Conservation (phyloP, 1,140 invertebrate species). For the Bombus superbus region DNA sequence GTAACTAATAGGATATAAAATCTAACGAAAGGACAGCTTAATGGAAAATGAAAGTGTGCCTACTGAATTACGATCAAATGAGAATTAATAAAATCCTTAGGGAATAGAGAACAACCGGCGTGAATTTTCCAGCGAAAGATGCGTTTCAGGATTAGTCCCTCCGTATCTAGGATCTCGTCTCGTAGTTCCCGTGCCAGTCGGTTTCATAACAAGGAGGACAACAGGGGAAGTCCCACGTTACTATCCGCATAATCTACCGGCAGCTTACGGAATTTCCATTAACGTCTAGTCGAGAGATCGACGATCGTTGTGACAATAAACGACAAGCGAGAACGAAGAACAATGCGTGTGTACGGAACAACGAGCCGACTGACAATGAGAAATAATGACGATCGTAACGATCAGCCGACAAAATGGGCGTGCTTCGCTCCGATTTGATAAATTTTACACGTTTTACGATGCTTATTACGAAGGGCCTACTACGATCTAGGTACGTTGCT, state of each 20-base stretch:
- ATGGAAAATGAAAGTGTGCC: not conserved
- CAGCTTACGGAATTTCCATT: slow-evolving; percentile 49
- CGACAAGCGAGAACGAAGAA: slow-evolving; percentile 24
- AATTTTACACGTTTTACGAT: not conserved
- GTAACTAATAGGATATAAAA: not conserved
- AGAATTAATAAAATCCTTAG: slow-evolving; percentile 11
- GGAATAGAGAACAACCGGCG: slow-evolving; percentile 20
- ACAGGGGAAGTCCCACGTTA: slow-evolving; percentile 44
- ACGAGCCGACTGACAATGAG: not conserved
- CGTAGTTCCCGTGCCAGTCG: slow-evolving; percentile 35
- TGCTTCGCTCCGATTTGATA: not conserved
- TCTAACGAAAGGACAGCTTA: not conserved
- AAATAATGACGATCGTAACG: not conserved
- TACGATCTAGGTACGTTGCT: too few relatives aligned
- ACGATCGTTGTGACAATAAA: slow-evolving; percentile 38
- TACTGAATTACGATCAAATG: not conserved
- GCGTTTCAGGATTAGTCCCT: slow-evolving; percentile 36
- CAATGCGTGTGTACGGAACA: slow-evolving; percentile 12
- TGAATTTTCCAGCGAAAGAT: slow-evolving; percentile 33
- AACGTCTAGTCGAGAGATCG: slow-evolving; percentile 47
- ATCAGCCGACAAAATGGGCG: not conserved
- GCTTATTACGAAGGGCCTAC: too few relatives aligned
- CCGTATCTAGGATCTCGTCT: slow-evolving; percentile 42
- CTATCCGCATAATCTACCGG: slow-evolving; percentile 22
- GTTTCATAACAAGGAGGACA: slow-evolving; percentile 48